Base-by-base conservation (phyloP, 1,140 invertebrate species). In the Augochlora pura region DNA sequence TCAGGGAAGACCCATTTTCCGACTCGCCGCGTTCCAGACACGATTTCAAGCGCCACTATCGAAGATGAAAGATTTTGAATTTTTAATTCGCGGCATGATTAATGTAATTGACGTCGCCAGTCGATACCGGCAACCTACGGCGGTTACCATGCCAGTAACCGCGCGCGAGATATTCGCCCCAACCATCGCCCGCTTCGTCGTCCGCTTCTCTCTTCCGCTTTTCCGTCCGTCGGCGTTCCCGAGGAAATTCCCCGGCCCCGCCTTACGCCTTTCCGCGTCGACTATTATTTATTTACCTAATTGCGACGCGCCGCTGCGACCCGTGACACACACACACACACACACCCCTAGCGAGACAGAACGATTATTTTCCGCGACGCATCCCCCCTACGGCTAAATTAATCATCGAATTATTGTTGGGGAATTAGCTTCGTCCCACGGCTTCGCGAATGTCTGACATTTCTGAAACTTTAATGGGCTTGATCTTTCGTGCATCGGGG, bases 241-340 rank as follows among this genome's bases (percentile, higher is more conserved):
- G 54, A 49, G 60, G 67, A 78, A 85, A 87, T 72, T 87, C 81
- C 81, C 83, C 60, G 70, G n/a, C n/a, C n/a, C 68, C 54, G 59
- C 60, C 78, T 76, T 71, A 46, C 59, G 78, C 79, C 78, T 64
- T 77, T 71, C 79, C 72, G 72, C 64, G 76, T 74, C 78, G 81
- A 88, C 81, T 88, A 84, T 90, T 86, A 83, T 87, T 89, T 86
- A 88, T 90, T 89, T 87, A 83, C 54, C 77, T 88, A 88, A 87
- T 87, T 88, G 85, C 39, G 32, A 42, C 72, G 63, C 63, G 63
- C 25, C 57, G 46, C 63, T 66, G 32, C 52, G 60, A 27, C 46
- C 54, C 54, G 49, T n/a, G n/a, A n/a, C n/a, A n/a, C n/a, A n/a
- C n/a, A n/a, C n/a, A n/a, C n/a, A n/a, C n/a, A n/a, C n/a, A n/a